Evolutionary conservation across 2,888 invertebrate species (phyloP), one percentile per base, ranked within the genome.

Genomic region (Exocentrus adspersus): DNA sequence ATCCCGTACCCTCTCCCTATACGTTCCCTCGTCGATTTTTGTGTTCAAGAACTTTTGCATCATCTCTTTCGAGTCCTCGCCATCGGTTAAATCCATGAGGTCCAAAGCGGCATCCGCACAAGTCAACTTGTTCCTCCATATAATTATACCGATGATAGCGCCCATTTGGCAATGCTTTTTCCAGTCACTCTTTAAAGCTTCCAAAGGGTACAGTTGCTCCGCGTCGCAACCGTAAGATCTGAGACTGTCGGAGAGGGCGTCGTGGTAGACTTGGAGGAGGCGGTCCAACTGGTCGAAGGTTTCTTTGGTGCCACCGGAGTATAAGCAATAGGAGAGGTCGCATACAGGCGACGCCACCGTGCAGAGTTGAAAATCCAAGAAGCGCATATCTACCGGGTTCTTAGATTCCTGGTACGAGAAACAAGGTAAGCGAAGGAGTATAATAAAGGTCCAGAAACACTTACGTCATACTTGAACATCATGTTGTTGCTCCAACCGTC

Each of bases 401-500:
- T 20, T 10, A 24, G 56, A n/a, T 43, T 58, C 56, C 63, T 65
- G 19, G 24, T n/a, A n/a, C n/a, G n/a, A n/a, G n/a, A n/a, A n/a
- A n/a, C n/a, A n/a, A n/a, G n/a, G n/a, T n/a, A n/a, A n/a, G n/a
- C n/a, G n/a, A n/a, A 24, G 7, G 7, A 24, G 7, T 24, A 24
- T 5, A 24, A 24, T 24, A 24, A 24, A 24, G 24, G 24, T 5
- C 24, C 3, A 5, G 4, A 24, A 24, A 24, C n/a, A 43, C 61
- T 56, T 59, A 73, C 73, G 41, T 72, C 62, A 59, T 77, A 77
- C 68, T 73, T 75, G 63, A 76, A 77, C 63, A 77, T 62, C 43
- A 75, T 65, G 52, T 77, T 78, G 53, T 73, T 72, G 14, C 66
- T 65, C 71, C 73, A 75, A 45, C 68, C 72, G 63, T 77, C 76